Evolutionary conservation across 2,113 vertebrate species (phyloP), one percentile per base, ranked within the genome.

Genomic region (Oreochromis spilurus): DNA sequence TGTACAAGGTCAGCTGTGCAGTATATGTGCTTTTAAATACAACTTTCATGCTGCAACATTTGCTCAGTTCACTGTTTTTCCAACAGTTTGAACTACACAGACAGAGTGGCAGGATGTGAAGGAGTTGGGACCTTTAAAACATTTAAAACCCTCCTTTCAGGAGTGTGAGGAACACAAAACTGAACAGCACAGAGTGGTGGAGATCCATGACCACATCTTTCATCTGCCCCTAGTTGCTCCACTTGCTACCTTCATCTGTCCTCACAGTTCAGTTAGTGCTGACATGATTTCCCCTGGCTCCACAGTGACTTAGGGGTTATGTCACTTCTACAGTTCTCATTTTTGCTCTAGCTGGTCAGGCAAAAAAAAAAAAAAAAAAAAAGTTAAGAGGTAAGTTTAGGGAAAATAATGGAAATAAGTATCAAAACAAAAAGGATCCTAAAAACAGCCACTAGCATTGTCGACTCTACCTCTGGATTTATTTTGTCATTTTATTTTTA

Each of bases 221-320:
- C 26, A 82, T 70, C 82, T 87, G 87, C 67, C 84, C 62, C 26
- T 29, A 17, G 21, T 77, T 17, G 26, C 84, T 84, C 48, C 65
- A 81, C 48, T 60, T 75, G 54, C 70, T 81, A 34, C 58, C 43
- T 52, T 40, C 5, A 10, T 83, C 89, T 90, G 87, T 88, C 82
- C 53, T 52, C 48, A 53, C 57, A 85, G 70, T 65, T 90, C 80
- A 91, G 72, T 50, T 55, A 77, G 58, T 82, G 84, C 38, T 87
- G 91, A 93, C 84, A 70, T 88, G 90, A 93, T 90, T 84, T 89
- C 72, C 36, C 24, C 81, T 86, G 91, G 79, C 90, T 84, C 83
- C 88, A 78, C 86, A 6, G 45, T 83, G 72, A 87, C 83, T 78
- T 83, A 75, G 86, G 81, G 90, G 83, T 91, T 53, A 90, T 88